Conservation (phyloP, 1,140 invertebrate species). For the Nilaparvata lugens region DNA sequence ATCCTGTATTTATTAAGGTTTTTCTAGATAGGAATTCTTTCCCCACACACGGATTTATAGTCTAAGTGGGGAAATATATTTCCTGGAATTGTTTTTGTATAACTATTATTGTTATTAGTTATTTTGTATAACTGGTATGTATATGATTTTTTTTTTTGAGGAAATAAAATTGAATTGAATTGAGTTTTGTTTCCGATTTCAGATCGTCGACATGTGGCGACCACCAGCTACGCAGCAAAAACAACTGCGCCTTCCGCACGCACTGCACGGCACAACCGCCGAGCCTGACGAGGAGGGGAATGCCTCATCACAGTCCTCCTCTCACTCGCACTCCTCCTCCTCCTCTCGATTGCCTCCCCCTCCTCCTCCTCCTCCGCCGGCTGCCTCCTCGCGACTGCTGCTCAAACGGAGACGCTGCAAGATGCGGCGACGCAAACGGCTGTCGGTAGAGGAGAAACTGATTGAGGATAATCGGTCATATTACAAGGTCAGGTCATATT, state of each 20-base stretch:
- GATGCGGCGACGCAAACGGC: constrained; percentile 31
- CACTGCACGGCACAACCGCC: constrained; percentile 24
- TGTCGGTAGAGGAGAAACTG: constrained; percentile 45
- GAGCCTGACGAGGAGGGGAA: constrained; percentile 9
- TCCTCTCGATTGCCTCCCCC: not conserved
- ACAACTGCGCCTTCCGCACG: constrained; percentile 18
- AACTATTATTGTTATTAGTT: no score
- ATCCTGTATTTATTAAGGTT: no score
- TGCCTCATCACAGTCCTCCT: not conserved
- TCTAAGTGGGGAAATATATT: no score
- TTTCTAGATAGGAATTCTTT: no score
- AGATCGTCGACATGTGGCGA: constrained; percentile 7
- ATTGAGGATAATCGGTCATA: constrained; percentile 53
- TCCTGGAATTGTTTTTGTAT: no score
- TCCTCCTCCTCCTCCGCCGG: not conserved
- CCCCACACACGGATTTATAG: no score
- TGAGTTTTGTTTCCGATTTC: no score
- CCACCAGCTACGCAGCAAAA: constrained; percentile 21
- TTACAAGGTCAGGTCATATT: constrained; percentile 49
- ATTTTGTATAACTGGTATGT: no score
- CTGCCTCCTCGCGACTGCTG: no score
- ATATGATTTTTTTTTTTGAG: no score
- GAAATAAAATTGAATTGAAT: no score
- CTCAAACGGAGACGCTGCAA: not conserved
- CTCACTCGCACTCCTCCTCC: not conserved